phyloP scores from a whole-genome alignment of 2,888 invertebrate genomes.

The Gisinianus flammeolus region DNA sequence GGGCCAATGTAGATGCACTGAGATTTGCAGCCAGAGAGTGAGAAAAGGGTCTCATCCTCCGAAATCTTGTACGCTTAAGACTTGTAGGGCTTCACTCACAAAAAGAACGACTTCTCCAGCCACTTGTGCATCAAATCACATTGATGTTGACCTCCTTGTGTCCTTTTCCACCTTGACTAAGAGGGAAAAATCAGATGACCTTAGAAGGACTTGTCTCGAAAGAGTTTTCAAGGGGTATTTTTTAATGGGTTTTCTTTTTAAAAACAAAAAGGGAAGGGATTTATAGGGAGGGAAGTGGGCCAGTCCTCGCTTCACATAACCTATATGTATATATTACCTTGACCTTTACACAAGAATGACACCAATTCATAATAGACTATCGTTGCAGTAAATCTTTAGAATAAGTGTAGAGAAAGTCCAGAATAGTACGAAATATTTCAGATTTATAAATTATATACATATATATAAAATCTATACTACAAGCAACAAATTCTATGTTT shows the following conservation, averaged over 20 bases:
- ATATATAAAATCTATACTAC: no score
- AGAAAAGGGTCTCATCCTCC: background rate
- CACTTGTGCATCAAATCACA: background rate
- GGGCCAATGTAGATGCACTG: background rate
- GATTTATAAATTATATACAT: no score
- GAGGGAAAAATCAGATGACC: constrained; percentile 8
- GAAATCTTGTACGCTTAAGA: background rate
- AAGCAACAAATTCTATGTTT: no score
- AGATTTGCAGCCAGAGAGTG: constrained; percentile 4
- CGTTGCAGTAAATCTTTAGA: no score
- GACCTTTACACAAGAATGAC: no score
- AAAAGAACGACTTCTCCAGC: constrained; percentile 7
- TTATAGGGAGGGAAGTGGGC: background rate
- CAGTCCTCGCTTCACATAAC: no score
- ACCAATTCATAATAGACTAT: no score
- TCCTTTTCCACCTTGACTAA: constrained; percentile 1
- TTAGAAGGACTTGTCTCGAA: background rate
- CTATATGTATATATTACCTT: no score
- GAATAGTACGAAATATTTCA: no score
- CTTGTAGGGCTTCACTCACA: constrained; percentile 7
- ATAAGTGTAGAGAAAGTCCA: no score
- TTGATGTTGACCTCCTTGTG: constrained; percentile 19
- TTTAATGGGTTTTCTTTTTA: background rate
- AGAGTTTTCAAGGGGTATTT: constrained; percentile 5
- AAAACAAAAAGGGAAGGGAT: background rate